Evolutionary conservation across 2,113 vertebrate genomes (phyloP), one percentile per base, ranked within the genome.

Genomic region (Phaethon lepturus): DNA sequence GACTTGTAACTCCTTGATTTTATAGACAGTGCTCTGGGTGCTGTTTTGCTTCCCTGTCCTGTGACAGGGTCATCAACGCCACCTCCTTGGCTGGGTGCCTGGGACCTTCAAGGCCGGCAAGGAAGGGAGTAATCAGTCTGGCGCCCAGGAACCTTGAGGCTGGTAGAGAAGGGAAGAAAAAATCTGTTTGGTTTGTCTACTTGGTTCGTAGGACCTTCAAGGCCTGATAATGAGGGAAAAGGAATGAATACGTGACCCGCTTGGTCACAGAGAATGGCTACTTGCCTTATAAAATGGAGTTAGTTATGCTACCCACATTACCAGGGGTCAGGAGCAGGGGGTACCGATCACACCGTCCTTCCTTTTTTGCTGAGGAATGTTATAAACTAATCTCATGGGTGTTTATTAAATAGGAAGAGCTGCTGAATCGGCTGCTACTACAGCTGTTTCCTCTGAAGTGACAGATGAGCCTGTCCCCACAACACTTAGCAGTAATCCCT

Each of bases 401-500:
- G 19, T 14, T 80, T 86, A 74, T 44, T 63, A 35, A 74, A 73
- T 0, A 15, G 58, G 74, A 86, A 50, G 78, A 79, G 75, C 59
- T 86, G 92, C 63, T 50, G 78, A 69, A 75, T 82, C 81, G 76
- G 81, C 47, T 89, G 53, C 47, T 64, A 3, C 38, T 81, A 47
- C 42, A 49, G 72, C 93, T 89, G 18, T 66, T 79, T 47, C 59
- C 59, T 81, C 47, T 47, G 68, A 29, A 44, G 33, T 72, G 56
- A 76, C 76, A 87, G 52, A 75, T 67, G 4, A 84, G 79, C 24
- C 42, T 44, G 47, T 94, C 55, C 42, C 13, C 11, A 44, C 63
- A 67, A 25, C 52, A 16, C 56, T 86, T 19, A 44, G 47, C 64
- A 75, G 40, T 84, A 91, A 94, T 89, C 85, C 88, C 88, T 74